Percentiles rank a stretch among this genome's conserved stretches.
Conservation (phyloP, 2,888 invertebrate genomes). For the Trachelus stipa region DNA sequence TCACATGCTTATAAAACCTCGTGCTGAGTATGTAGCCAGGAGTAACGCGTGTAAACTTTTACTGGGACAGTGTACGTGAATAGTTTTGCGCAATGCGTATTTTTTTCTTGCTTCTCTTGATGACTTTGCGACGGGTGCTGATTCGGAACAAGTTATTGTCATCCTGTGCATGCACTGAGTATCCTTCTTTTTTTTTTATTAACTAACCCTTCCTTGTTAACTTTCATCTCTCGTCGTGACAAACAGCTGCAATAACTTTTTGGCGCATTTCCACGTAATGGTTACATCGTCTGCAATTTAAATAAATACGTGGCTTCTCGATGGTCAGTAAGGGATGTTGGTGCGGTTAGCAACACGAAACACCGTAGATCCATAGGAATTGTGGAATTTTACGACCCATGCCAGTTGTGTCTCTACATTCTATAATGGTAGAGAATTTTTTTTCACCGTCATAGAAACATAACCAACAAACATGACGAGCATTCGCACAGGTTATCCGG, state of each 20-base stretch:
- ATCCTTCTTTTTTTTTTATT: neutral
- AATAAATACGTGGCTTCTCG: neutral
- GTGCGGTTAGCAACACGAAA: neutral
- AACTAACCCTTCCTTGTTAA: neutral
- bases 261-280: neutral
- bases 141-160: neutral
- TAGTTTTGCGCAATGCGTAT: neutral
- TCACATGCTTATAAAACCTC: neutral
- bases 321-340: neutral
- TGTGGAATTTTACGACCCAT: neutral
- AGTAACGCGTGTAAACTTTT: neutral
- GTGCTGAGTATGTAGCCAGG: neutral
- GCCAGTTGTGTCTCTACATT: neutral
- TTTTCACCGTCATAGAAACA: neutral
- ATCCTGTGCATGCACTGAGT: neutral
- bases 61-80: neutral
- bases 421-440: neutral
- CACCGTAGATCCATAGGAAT: neutral
- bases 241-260: neutral
- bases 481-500: conserved; percentile 13
- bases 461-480: neutral
- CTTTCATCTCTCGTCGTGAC: neutral
- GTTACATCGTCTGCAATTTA: neutral
- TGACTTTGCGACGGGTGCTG: neutral
- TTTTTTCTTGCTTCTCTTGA: neutral